These are phyloP conservation scores for Mythimna impura DNA, from an alignment of 2,888 invertebrate genomes.

Conservation along the genomic window DNA sequence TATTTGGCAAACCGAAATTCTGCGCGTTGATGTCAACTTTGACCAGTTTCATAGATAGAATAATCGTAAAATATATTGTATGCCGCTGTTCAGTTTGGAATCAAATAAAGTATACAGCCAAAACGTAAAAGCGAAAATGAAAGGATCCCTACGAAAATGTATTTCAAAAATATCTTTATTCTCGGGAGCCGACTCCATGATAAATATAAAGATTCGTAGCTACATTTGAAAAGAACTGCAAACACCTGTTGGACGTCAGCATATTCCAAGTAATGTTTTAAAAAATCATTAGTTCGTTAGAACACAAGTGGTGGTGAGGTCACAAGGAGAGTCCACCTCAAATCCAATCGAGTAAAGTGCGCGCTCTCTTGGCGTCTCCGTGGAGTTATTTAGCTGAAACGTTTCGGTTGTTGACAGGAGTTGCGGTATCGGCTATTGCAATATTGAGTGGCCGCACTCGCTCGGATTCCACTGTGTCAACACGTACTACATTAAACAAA, in stretches of 20 bases:
- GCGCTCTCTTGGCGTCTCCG: constrained; percentile 77
- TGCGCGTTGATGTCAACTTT: constrained; percentile 61
- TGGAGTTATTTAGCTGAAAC: constrained; percentile 86
- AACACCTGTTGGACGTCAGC: constrained; percentile 61
- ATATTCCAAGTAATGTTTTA: constrained; percentile 50
- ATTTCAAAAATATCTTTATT: constrained; percentile 52
- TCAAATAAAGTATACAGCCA: constrained; percentile 50
- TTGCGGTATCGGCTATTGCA: constrained; percentile 73
- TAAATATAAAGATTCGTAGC: constrained; percentile 38
- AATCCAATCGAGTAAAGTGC: constrained; percentile 88
- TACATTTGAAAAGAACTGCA: constrained; percentile 50
- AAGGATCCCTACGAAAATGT: constrained; percentile 37
- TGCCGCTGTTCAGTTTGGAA: constrained; percentile 52
- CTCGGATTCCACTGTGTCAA: constrained; percentile 60
- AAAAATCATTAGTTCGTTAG: constrained; percentile 63
- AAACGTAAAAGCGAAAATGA: constrained; percentile 54
- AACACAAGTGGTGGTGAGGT: constrained; percentile 68
- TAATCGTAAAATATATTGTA: constrained; percentile 55
- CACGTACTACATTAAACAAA: constrained; percentile 55
- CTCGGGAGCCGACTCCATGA: constrained; percentile 30
- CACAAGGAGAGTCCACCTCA: constrained; percentile 80
- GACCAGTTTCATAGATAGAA: constrained; percentile 53
- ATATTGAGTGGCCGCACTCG: constrained; percentile 67
- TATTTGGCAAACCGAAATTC: constrained; percentile 63
- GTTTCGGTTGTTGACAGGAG: constrained; percentile 83